These are phyloP conservation scores for Morone chrysops DNA, from an alignment of 2,113 vertebrate species.

Conservation along the genomic window DNA sequence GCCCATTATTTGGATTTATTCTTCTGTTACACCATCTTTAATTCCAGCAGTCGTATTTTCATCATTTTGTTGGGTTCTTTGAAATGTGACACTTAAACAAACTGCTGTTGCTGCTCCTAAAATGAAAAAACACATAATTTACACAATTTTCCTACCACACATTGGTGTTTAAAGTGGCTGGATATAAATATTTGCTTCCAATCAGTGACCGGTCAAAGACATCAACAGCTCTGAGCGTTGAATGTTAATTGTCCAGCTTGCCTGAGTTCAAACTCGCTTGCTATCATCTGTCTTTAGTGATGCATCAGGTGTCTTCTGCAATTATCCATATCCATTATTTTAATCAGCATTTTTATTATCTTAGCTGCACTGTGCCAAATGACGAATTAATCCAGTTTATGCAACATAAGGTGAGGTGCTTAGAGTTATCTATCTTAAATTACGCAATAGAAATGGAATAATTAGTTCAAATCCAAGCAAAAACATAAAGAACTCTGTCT, in stretches of 20 bases:
- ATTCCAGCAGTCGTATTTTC: not conserved
- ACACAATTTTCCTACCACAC: not conserved
- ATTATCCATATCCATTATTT: not conserved
- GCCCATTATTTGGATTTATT: not conserved
- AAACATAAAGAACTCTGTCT: not conserved
- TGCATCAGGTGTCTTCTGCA: not conserved
- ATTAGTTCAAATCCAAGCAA: not conserved
- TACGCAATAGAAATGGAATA: not conserved
- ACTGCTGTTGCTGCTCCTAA: not conserved
- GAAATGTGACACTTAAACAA: not conserved
- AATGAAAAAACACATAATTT: not conserved
- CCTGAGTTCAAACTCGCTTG: not conserved
- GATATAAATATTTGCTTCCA: not conserved
- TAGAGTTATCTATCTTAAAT: not conserved
- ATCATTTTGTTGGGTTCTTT: not conserved
- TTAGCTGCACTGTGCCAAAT: not conserved
- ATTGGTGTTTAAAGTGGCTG: not conserved
- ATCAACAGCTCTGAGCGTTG: not conserved
- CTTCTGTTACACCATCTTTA: not conserved
- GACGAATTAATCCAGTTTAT: not conserved
- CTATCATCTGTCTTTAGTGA: not conserved
- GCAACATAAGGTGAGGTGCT: not conserved
- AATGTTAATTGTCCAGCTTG: not conserved
- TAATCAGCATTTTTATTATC: not conserved
- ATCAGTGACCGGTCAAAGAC: not conserved